Evolutionary conservation across 2,113 vertebrate genomes (phyloP), one percentile per base, ranked within the genome.

Genomic region (Oriolus oriolus): DNA sequence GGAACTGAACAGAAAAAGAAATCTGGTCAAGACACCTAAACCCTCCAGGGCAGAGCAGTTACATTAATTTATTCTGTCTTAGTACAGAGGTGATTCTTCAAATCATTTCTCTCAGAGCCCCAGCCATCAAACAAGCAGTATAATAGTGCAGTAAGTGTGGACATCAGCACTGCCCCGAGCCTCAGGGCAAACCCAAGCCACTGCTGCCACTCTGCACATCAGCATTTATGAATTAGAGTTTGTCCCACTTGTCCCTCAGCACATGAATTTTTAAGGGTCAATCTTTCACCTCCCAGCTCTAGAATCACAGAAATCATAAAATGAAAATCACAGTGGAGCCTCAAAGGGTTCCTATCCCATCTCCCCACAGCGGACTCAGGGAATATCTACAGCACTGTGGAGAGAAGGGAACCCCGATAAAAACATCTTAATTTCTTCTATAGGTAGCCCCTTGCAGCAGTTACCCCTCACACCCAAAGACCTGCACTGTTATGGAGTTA

Each of bases 401-500:
- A 41, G 22, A 80, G 42, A 37, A n/a, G n/a, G 31, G 20, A 70
- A 54, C 1, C 5, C 28, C 53, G 18, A 9, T 5, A 1, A 5
- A 35, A 76, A 76, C 28, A 16, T 11, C 20, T 22, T 3, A 0
- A 19, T 52, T 84, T 61, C n/a, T 28, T 39, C 28, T 60, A 5
- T 5, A 39, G 44, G 19, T 18, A 41, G 16, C 26, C 41, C 33
- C 23, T 8, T 41, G 56, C 61, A 75, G 66, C 50, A 70, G 33
- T 23, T 66, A 26, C n/a, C 45, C 24, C 49, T 15, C 19, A 7
- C 50, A 35, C 16, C 31, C 35, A 16, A 49, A 75, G 63, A 2
- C 5, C 23, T 16, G 37, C 27, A 11, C 39, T 30, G 10, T 1
- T 12, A 4, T 0, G 2, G 19, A 69, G 12, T 47, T 49, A 30